Percentiles rank a stretch among this genome's conserved stretches.
Conservation (phyloP, 2,797 vertebrate species). For the Acrossocheilus wenchowensis region DNA sequence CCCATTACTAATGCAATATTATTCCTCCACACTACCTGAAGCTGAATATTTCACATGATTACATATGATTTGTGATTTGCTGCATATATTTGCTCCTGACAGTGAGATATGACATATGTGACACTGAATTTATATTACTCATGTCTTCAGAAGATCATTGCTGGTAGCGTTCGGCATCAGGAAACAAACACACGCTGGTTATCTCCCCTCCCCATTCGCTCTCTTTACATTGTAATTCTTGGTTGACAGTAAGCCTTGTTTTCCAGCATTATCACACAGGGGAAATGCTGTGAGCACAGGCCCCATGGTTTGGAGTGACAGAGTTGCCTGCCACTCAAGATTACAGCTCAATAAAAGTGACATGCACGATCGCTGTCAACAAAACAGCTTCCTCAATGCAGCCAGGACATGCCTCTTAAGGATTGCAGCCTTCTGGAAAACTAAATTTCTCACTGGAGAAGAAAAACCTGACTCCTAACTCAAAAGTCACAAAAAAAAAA, state of each 20-base stretch:
- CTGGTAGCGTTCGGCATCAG: slow-evolving; percentile 1
- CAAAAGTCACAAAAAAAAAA: neutral
- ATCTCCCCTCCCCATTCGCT: slow-evolving; percentile 16
- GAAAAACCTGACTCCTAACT: slow-evolving; percentile 11
- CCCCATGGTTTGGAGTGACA: slow-evolving; percentile 41
- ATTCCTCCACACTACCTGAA: neutral
- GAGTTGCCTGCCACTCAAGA: slow-evolving; percentile 50
- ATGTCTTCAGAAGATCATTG: slow-evolving; percentile 26
- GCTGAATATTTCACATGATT: slow-evolving; percentile 19
- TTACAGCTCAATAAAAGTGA: slow-evolving; percentile 55
- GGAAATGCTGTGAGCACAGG: slow-evolving; percentile 9
- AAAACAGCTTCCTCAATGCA: slow-evolving; percentile 52
- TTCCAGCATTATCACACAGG: slow-evolving; percentile 32
- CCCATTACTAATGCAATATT: neutral
- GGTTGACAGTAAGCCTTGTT: slow-evolving; percentile 37
- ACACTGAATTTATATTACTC: slow-evolving; percentile 32
- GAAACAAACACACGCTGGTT: slow-evolving; percentile 34
- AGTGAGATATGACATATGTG: slow-evolving; percentile 1
- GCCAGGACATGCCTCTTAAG: slow-evolving; percentile 52
- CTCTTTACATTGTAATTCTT: slow-evolving; percentile 42
- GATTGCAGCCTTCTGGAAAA: slow-evolving; percentile 17
- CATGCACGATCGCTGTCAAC: slow-evolving; percentile 45
- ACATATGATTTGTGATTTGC: slow-evolving; percentile 6
- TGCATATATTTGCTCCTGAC: neutral
- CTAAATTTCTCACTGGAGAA: slow-evolving; percentile 12